phyloP scores from a whole-genome alignment of 2,113 vertebrate species.

The Ptyas mucosa region DNA sequence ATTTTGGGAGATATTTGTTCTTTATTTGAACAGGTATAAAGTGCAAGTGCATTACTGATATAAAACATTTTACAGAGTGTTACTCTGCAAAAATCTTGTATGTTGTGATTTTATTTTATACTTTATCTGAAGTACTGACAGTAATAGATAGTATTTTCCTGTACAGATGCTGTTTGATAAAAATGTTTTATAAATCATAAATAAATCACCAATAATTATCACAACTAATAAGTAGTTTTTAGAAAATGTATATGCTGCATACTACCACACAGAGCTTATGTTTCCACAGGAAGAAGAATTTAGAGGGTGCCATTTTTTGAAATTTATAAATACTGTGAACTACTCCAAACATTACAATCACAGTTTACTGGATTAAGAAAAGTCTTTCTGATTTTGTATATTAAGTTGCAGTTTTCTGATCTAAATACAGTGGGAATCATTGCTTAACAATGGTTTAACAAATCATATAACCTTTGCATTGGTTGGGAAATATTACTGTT shows the following conservation, averaged over 20 bases:
- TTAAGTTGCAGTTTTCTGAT: not conserved
- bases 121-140: constrained; percentile 52
- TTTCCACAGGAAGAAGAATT: constrained; percentile 49
- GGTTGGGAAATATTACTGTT: not conserved
- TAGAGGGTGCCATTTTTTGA: not conserved
- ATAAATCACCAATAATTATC: constrained; percentile 50
- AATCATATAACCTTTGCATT: not conserved
- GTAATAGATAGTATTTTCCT: constrained; percentile 42
- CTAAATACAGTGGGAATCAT: not conserved
- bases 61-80: constrained; percentile 52
- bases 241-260: constrained; percentile 61
- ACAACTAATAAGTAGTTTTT: constrained; percentile 55
- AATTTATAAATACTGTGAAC: not conserved
- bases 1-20: constrained; percentile 56
- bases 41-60: constrained; percentile 55
- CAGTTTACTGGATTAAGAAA: not conserved
- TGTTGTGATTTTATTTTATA: constrained; percentile 61
- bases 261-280: constrained; percentile 43
- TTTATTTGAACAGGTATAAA: constrained; percentile 54
- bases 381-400: not conserved
- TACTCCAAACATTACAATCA: not conserved
- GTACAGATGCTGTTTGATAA: constrained; percentile 57
- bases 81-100: constrained; percentile 45
- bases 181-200: constrained; percentile 46
- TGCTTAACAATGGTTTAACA: not conserved